phyloP scores from a whole-genome alignment of 1,140 invertebrate genomes.

The Pissodes strobi region DNA sequence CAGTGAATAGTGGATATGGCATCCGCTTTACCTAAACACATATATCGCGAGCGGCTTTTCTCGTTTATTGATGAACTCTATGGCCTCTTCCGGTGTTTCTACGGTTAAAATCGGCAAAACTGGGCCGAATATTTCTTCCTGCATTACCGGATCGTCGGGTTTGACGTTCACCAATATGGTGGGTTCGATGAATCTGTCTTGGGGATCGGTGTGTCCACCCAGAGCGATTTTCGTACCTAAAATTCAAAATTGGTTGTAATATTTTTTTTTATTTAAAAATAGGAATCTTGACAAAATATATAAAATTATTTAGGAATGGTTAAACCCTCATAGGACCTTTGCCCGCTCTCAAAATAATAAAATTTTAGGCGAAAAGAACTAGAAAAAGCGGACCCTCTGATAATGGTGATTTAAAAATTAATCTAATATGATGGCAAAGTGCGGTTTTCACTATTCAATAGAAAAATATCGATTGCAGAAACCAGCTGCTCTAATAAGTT shows the following conservation, averaged over 20 bases:
- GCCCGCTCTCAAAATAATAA: too few relatives aligned
- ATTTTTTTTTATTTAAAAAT: too few relatives aligned
- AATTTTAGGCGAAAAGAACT: too few relatives aligned
- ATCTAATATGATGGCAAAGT: too few relatives aligned
- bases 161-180: slow-evolving; percentile 79
- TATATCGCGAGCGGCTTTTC: slow-evolving; percentile 80
- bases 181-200: slow-evolving; percentile 79
- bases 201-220: slow-evolving; percentile 75
- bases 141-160: slow-evolving; percentile 76
- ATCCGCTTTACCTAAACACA: slow-evolving; percentile 66
- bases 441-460: too few relatives aligned
- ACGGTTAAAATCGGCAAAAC: slow-evolving; percentile 86
- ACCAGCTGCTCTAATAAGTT: too few relatives aligned
- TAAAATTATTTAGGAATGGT: too few relatives aligned
- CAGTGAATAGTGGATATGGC: background rate
- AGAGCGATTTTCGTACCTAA: slow-evolving; percentile 67
- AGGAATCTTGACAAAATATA: too few relatives aligned
- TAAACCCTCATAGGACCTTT: too few relatives aligned
- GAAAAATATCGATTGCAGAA: too few relatives aligned
- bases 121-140: slow-evolving; percentile 94
- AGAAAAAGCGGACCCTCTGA: too few relatives aligned
- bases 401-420: too few relatives aligned
- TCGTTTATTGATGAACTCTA: slow-evolving; percentile 77
- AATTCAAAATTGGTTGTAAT: background rate
- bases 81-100: slow-evolving; percentile 83